Evolutionary conservation across 2,113 vertebrate genomes (phyloP).

Genomic region (Sylvilagus bachmani): DNA sequence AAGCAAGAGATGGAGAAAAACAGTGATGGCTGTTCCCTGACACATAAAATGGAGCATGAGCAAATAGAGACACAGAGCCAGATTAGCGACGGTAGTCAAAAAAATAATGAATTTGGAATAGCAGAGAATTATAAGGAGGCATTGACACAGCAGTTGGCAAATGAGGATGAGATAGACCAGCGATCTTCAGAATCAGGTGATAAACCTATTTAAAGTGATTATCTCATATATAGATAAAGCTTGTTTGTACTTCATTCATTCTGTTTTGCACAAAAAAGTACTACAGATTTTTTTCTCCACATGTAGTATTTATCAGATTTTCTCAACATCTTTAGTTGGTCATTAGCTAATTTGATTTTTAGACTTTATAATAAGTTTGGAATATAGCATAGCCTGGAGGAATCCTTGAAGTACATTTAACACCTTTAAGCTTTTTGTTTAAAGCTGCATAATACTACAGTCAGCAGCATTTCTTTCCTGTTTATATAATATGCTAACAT

Average conservation of each 20-base stretch:
- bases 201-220: slow-evolving; percentile 45
- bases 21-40: slow-evolving; percentile 49
- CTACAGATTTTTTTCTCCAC: neutral
- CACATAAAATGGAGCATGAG: slow-evolving; percentile 74
- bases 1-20: slow-evolving; percentile 83
- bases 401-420: neutral
- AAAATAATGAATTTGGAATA: slow-evolving; percentile 69
- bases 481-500: slow-evolving; percentile 28
- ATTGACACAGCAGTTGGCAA: slow-evolving; percentile 85
- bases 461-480: neutral
- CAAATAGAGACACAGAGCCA: slow-evolving; percentile 78
- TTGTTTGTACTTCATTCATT: slow-evolving; percentile 17
- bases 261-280: slow-evolving; percentile 34
- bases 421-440: neutral
- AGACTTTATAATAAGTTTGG: neutral
- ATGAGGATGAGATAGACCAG: slow-evolving; percentile 87
- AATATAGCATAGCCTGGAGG: neutral
- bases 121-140: slow-evolving; percentile 82
- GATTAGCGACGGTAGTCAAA: slow-evolving; percentile 78
- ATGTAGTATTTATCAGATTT: neutral
- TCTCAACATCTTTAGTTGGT: slow-evolving; percentile 4
- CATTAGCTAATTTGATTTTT: neutral
- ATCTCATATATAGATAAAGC: neutral
- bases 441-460: neutral
- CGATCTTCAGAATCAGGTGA: slow-evolving; percentile 91